phyloP scores from a whole-genome alignment of 2,888 invertebrate species.

The Ornithoptera alexandrae region DNA sequence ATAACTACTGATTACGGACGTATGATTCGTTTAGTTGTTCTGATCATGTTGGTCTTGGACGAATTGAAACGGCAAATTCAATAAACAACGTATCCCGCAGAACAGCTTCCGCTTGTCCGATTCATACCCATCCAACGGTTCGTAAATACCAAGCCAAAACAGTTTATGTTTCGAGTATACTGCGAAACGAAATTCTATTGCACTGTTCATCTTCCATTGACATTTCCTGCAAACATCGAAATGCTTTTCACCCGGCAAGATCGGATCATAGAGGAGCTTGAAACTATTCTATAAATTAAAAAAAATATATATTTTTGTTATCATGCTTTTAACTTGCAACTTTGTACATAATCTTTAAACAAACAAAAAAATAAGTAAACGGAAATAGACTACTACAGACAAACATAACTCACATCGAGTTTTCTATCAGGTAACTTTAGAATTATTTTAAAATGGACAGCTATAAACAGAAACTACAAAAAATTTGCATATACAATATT shows the following conservation, averaged over 20 bases:
- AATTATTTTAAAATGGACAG: too few relatives aligned
- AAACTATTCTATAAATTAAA: not conserved
- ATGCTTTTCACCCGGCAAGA: not conserved
- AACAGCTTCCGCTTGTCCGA: constrained; percentile 1
- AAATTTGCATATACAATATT: too few relatives aligned
- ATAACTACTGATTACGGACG: not conserved
- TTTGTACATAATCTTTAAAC: too few relatives aligned
- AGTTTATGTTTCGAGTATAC: constrained; percentile 10
- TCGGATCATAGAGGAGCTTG: not conserved
- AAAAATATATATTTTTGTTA: not conserved
- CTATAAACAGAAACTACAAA: too few relatives aligned
- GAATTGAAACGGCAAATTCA: constrained; percentile 4
- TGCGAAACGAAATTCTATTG: constrained; percentile 9
- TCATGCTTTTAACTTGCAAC: not conserved
- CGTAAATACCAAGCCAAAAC: constrained; percentile 10
- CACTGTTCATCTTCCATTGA: constrained; percentile 11
- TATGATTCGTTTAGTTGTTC: not conserved
- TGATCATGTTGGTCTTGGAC: not conserved
- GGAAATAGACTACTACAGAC: too few relatives aligned
- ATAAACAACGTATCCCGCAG: constrained; percentile 15
- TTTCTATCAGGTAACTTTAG: too few relatives aligned
- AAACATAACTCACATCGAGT: too few relatives aligned
- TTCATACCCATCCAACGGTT: constrained; percentile 20
- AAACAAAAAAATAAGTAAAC: too few relatives aligned
- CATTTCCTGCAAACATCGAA: not conserved